Conservation (phyloP, 2,113 vertebrate species). For the Callopanchax toddi region DNA sequence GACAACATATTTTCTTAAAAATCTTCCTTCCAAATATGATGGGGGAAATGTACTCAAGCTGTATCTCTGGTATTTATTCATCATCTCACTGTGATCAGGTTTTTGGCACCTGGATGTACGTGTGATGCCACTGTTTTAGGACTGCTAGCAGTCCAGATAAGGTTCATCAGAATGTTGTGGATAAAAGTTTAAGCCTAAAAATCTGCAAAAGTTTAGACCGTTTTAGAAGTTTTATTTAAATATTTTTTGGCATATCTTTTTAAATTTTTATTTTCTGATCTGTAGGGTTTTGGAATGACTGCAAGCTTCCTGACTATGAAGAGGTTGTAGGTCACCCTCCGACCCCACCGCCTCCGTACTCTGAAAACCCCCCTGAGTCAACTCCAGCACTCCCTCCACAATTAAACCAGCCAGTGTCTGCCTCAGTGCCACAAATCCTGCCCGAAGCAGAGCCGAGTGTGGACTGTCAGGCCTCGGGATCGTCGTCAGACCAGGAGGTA, state of each 20-base stretch:
- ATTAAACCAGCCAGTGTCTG: constrained; percentile 34
- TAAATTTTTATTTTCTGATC: constrained; percentile 18
- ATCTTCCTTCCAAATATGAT: not conserved
- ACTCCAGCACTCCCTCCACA: constrained; percentile 35
- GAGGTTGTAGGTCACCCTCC: constrained; percentile 85
- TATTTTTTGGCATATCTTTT: too few relatives aligned
- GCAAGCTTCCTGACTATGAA: constrained; percentile 85
- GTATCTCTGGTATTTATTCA: not conserved
- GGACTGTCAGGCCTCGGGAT: not conserved
- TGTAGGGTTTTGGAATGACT: constrained; percentile 84
- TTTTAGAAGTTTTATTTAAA: too few relatives aligned
- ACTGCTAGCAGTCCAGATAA: not conserved
- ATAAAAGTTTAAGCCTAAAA: not conserved
- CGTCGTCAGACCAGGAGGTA: constrained; percentile 24
- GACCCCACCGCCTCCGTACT: constrained; percentile 84
- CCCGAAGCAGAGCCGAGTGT: constrained; percentile 13
- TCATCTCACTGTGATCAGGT: not conserved
- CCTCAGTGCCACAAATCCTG: constrained; percentile 38
- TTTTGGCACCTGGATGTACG: not conserved
- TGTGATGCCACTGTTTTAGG: not conserved
- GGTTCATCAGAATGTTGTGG: not conserved
- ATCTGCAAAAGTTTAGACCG: too few relatives aligned
- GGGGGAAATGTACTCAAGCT: not conserved
- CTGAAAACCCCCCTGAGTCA: constrained; percentile 72
- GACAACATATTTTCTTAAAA: too few relatives aligned